Conservation (phyloP, 2,113 vertebrate species). For the Lipophrys pholis region DNA sequence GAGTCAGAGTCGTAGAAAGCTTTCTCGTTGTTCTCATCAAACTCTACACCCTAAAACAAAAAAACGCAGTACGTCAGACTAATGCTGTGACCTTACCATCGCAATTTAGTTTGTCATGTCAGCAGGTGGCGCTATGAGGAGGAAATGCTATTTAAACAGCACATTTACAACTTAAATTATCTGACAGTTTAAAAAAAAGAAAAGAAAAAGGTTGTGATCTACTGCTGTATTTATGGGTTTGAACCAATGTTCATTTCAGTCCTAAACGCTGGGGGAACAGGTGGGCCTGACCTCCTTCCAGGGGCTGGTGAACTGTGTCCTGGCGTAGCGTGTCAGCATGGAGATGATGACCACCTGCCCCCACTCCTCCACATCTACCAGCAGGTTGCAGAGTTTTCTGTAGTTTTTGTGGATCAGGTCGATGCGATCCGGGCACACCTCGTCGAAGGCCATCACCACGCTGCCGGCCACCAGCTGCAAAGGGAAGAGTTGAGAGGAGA, state of each 20-base stretch:
- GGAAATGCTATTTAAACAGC: too few species aligned
- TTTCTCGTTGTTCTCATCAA: conserved; percentile 86
- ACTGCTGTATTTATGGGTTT: too few species aligned
- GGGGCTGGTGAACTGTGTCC: conserved; percentile 94
- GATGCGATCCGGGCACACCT: conserved; percentile 97
- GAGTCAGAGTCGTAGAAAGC: conserved; percentile 92
- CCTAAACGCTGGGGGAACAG: too few species aligned
- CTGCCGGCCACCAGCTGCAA: conserved; percentile 94
- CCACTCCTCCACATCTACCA: conserved; percentile 99
- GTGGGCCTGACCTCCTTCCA: conserved; percentile 90
- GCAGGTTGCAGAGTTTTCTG: conserved; percentile 94
- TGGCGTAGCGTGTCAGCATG: conserved; percentile 96
- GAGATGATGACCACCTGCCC: conserved; percentile 98
- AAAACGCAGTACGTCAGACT: too few species aligned
- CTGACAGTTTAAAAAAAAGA: too few species aligned
- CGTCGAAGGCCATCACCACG: conserved; percentile 98
- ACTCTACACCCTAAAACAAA: conserved; percentile 79
- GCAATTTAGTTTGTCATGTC: too few species aligned
- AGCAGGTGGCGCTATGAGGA: too few species aligned
- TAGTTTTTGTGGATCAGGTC: conserved; percentile 99
- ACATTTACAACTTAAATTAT: too few species aligned
- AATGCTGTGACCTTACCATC: too few species aligned
- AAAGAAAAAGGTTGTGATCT: too few species aligned
- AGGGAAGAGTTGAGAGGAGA: not conserved
- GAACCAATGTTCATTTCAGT: conserved; percentile 50